Conservation (phyloP, 2,888 invertebrate genomes). For the Athalia cordata region DNA sequence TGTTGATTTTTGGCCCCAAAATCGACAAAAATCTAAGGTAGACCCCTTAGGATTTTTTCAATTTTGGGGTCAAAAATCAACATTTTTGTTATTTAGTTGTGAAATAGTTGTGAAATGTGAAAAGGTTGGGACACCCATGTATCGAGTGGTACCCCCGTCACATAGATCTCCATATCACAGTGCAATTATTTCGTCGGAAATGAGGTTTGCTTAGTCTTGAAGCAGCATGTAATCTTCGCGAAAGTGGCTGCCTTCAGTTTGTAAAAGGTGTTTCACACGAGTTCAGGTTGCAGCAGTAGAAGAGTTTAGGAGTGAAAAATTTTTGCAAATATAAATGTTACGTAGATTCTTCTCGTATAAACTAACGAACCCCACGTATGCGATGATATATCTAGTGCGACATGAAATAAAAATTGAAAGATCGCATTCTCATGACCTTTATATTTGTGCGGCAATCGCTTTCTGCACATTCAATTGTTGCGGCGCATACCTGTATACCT, state of each 20-base stretch:
- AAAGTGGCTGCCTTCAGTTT: conserved; percentile 24
- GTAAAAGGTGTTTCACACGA: conserved; percentile 44
- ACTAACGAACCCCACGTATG: neutral
- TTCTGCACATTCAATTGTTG: too few relatives aligned
- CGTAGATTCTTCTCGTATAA: neutral
- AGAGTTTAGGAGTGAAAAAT: neutral
- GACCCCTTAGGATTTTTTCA: too few relatives aligned
- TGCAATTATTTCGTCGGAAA: conserved; percentile 66
- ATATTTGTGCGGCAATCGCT: too few relatives aligned
- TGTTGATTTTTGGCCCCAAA: too few relatives aligned
- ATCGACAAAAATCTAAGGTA: too few relatives aligned
- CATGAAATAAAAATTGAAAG: neutral
- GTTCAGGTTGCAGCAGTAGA: neutral
- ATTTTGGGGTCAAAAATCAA: too few relatives aligned
- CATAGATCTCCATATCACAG: conserved; percentile 58
- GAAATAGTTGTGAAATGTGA: too few relatives aligned
- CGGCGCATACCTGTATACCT: conserved; percentile 11
- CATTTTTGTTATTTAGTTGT: too few relatives aligned
- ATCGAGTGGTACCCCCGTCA: too few relatives aligned
- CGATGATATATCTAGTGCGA: too few relatives aligned
- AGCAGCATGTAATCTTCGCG: conserved; percentile 36
- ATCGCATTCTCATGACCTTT: neutral
- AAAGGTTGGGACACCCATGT: too few relatives aligned
- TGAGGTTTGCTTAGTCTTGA: conserved; percentile 63
- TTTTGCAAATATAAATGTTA: neutral